These are phyloP conservation scores for Atherinomorus stipes DNA, from an alignment of 2,113 vertebrate species.

Conservation along the genomic window DNA sequence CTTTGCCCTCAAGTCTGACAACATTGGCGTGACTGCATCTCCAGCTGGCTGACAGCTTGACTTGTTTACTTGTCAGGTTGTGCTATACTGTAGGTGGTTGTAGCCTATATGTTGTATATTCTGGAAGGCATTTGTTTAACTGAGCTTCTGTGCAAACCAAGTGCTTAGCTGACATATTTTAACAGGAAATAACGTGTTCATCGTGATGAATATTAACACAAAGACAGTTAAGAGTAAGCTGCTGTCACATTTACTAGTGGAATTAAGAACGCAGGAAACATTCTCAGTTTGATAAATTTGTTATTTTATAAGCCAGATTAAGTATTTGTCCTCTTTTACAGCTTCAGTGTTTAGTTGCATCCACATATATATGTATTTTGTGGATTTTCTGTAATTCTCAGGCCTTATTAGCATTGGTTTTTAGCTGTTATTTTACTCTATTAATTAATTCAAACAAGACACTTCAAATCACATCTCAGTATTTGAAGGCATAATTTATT, in stretches of 20 bases:
- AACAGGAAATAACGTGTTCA: not conserved
- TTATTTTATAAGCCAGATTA: too few species aligned
- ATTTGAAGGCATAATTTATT: constrained; percentile 8
- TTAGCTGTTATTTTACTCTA: constrained; percentile 29
- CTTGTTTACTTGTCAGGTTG: constrained; percentile 24
- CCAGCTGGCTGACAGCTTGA: constrained; percentile 37
- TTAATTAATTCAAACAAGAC: constrained; percentile 29
- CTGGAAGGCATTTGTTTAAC: constrained; percentile 3
- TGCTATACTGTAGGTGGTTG: constrained; percentile 11
- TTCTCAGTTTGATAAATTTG: not conserved
- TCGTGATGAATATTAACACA: not conserved
- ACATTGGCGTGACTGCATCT: constrained; percentile 19
- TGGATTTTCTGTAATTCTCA: constrained; percentile 6
- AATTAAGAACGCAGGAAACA: not conserved
- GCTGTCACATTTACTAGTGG: not conserved
- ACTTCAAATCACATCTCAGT: constrained; percentile 10
- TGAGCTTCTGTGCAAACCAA: not conserved
- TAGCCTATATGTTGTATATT: constrained; percentile 8
- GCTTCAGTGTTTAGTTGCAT: too few species aligned
- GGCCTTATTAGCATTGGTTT: not conserved
- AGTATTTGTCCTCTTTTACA: too few species aligned
- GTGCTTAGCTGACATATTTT: not conserved
- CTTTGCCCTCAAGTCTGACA: constrained; percentile 31
- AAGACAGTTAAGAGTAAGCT: not conserved
- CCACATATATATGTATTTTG: not conserved